These are phyloP conservation scores for Melanotaenia maccullochi DNA, from an alignment of 2,797 vertebrate species.

Conservation along the genomic window DNA sequence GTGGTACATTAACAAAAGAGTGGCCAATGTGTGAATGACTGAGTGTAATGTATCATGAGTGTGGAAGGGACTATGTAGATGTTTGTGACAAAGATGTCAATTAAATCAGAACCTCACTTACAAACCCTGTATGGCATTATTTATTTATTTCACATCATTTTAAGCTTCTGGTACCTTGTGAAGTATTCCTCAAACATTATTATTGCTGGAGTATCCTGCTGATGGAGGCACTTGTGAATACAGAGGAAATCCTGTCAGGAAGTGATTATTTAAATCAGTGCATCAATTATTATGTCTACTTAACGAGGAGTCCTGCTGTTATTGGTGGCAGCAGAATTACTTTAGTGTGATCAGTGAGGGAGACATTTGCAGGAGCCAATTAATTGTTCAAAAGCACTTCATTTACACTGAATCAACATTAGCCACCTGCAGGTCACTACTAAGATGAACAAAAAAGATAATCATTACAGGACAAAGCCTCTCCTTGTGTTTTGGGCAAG, in stretches of 20 bases:
- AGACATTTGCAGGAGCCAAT: slow-evolving; percentile 50
- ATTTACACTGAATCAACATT: slow-evolving; percentile 42
- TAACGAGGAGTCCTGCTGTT: slow-evolving; percentile 67
- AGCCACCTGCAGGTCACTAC: slow-evolving; percentile 23
- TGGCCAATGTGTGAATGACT: too few species aligned
- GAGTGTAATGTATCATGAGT: too few species aligned
- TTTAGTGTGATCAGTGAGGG: slow-evolving; percentile 47
- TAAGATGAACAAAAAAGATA: slow-evolving; percentile 12
- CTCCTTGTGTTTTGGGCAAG: not conserved
- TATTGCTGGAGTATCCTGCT: slow-evolving; percentile 46
- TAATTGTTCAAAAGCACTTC: slow-evolving; percentile 58
- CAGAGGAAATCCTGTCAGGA: slow-evolving; percentile 68
- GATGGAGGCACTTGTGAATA: slow-evolving; percentile 52
- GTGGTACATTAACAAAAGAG: too few species aligned
- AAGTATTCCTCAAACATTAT: slow-evolving; percentile 45
- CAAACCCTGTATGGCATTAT: not conserved
- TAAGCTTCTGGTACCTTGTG: slow-evolving; percentile 7
- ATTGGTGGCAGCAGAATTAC: slow-evolving; percentile 69
- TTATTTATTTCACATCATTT: not conserved
- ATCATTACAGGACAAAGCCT: slow-evolving; percentile 14
- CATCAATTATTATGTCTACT: slow-evolving; percentile 66
- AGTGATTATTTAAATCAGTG: slow-evolving; percentile 73
- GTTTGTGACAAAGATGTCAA: not conserved
- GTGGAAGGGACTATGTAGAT: too few species aligned
- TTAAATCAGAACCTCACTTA: not conserved